These are phyloP conservation scores for roundworm (Caenorhabditis elegans) DNA, from an alignment of 1,140 invertebrate genomes.

Conservation along the genomic window WBcel235 BX284604.4:9840501-9841000, in stretches of 20 bases:
- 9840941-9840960: not conserved
- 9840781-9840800: not conserved
- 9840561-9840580: not conserved
- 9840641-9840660: not conserved
- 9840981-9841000: not conserved
- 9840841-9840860: constrained; percentile 73
- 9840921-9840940: not conserved
- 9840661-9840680: not conserved
- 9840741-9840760: not conserved
- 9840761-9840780: not conserved
- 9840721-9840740: not conserved
- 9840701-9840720: not conserved
- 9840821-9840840: constrained; percentile 71
- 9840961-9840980: not conserved
- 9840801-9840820: not conserved
- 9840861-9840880: not conserved
- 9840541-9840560: not conserved
- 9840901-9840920: not conserved
- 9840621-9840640: not conserved
- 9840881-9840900: not conserved
- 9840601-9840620: not conserved
- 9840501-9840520: constrained; percentile 15
- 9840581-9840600: not conserved
- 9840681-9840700: not conserved
- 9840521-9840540: not conserved